Evolutionary conservation across 2,797 vertebrate genomes (phyloP), one percentile per base, ranked within the genome.

Genomic region (Gymnoscopelus microlampas): DNA sequence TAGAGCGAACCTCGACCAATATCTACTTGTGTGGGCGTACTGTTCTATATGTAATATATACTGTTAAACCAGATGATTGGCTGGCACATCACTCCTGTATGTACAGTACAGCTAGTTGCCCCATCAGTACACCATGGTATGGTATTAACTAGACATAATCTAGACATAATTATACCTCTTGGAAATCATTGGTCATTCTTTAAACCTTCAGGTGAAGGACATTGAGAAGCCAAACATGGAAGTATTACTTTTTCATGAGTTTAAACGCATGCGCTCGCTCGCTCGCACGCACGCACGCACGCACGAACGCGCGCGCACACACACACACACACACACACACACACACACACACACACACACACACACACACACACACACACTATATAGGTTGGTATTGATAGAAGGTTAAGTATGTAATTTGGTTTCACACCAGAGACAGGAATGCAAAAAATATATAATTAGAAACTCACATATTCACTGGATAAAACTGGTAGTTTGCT

Each of bases 11-110:
- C 23, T 66, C 53, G 23, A 51, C 63, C 70, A 44, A 0, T 56
- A 63, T 61, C 53, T 76, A 59, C 47, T 15, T 82, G 83, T 91
- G 90, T 87, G 88, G 89, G 86, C 76, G 12, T 39, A 66, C 72
- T 35, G 48, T 23, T 19, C 19, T 50, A 63, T 64, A 58, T 54
- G 70, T 54, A 67, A 63, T 53, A 54, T 35, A 50, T 49, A 66
- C 53, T 63, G 70, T 70, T 58, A 48, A 60, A 77, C 78, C 79
- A 79, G 73, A 88, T 78, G 76, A 49, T 59, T 26, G 70, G 76
- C 66, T 82, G 73, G 78, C 73, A 77, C 71, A 71, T 61, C 77
- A 68, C 65, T 68, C 70, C 61, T 68, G 58, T 49, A 79, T 79
- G 78, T 75, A 75, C 35, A 88, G 78, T 75, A 75, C 35, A 88